A percentile compares a stretch with the other conserved stretches of the same genome.
Conservation (phyloP, 2,888 invertebrate species). For the Tetanocera ferruginea region DNA sequence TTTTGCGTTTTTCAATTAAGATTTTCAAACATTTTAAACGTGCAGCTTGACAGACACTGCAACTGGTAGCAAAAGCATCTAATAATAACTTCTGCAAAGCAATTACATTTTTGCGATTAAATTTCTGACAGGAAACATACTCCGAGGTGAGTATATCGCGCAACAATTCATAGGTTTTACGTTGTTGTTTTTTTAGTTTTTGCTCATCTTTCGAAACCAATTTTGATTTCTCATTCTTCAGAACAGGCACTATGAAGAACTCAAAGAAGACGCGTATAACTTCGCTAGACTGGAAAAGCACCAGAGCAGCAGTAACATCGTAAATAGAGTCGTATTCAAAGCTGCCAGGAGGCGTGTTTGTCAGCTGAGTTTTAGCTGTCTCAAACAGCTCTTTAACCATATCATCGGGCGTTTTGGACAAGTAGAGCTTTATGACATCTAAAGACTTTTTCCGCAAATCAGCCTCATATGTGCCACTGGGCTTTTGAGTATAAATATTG, state of each 20-base stretch:
- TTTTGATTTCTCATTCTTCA: conserved; percentile 71
- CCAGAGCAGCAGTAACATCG: conserved; percentile 81
- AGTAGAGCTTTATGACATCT: conserved; percentile 60
- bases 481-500: conserved; percentile 83
- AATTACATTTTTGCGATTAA: conserved; percentile 61
- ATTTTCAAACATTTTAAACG: conserved; percentile 75
- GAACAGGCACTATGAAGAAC: conserved; percentile 75
- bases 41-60: conserved; percentile 63
- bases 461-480: conserved; percentile 63
- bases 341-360: conserved; percentile 62
- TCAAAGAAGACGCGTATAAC: conserved; percentile 78
- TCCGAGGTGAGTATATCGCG: conserved; percentile 63
- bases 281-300: conserved; percentile 77
- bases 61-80: conserved; percentile 63
- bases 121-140: conserved; percentile 63
- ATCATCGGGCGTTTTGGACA: conserved; percentile 71
- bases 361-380: conserved; percentile 74
- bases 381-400: conserved; percentile 78
- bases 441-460: conserved; percentile 61
- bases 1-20: conserved; percentile 76
- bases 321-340: conserved; percentile 82
- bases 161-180: conserved; percentile 77
- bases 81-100: conserved; percentile 63
- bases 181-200: conserved; percentile 77
- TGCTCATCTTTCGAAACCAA: conserved; percentile 68